Evolutionary conservation across 2,797 vertebrate genomes (phyloP).

Genomic region (Anguilla obscura): DNA sequence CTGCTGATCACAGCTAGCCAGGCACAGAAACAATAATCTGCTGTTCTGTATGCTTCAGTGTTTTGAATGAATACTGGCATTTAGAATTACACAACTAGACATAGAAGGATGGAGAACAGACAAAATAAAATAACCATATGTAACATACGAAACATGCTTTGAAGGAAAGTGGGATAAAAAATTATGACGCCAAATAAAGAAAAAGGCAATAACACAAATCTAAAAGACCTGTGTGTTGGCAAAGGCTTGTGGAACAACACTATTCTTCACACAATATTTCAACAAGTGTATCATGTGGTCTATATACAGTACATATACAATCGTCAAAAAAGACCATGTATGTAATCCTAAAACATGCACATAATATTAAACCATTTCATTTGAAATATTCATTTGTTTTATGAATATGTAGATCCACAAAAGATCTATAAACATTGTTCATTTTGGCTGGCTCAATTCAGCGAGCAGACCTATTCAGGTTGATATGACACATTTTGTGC

Average conservation of each 20-base stretch:
- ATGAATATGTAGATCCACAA: conserved; percentile 67
- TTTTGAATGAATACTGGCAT: background rate
- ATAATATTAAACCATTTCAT: conserved; percentile 72
- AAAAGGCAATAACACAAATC: conserved; percentile 55
- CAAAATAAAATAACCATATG: conserved; percentile 45
- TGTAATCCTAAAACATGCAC: conserved; percentile 71
- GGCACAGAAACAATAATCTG: background rate
- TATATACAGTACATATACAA: conserved; percentile 84
- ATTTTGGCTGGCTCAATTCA: conserved; percentile 68
- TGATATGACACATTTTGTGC: conserved; percentile 4
- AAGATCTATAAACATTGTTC: conserved; percentile 72
- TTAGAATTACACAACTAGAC: background rate
- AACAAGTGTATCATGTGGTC: conserved; percentile 68
- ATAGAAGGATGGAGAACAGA: conserved; percentile 25
- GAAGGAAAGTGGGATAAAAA: conserved; percentile 54
- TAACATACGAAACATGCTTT: conserved; percentile 66
- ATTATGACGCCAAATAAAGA: conserved; percentile 49
- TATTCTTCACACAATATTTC: conserved; percentile 55
- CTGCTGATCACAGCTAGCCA: background rate
- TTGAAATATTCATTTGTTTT: conserved; percentile 72
- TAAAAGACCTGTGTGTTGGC: conserved; percentile 61
- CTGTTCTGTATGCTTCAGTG: background rate
- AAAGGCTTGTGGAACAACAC: conserved; percentile 56
- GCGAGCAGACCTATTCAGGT: conserved; percentile 37
- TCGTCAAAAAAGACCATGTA: conserved; percentile 73